Conservation (phyloP, 2,888 invertebrate genomes). For the Poecilus cupreus region DNA sequence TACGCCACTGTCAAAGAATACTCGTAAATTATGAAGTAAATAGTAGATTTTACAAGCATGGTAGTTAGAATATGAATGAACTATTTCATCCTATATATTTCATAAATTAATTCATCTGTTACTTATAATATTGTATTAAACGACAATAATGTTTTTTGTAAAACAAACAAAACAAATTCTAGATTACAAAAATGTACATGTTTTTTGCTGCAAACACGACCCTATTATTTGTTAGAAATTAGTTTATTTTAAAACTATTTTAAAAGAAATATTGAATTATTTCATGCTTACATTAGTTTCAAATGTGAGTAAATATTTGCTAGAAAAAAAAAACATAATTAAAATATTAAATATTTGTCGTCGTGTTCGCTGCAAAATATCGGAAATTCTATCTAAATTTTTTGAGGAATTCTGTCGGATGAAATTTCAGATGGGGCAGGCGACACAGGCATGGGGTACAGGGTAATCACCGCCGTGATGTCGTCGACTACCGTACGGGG, state of each 20-base stretch:
- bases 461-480: constrained; percentile 77
- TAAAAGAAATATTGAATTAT: no score
- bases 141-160: not conserved
- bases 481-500: constrained; percentile 87
- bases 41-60: constrained; percentile 58
- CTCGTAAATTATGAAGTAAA: not conserved
- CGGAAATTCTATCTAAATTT: not conserved
- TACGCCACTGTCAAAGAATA: not conserved
- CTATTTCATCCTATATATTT: not conserved
- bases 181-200: not conserved
- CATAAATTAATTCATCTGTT: not conserved
- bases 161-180: not conserved
- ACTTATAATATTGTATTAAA: not conserved
- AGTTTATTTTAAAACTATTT: no score
- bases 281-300: no score
- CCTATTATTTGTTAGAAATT: no score
- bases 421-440: constrained; percentile 85
- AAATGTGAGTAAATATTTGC: no score
- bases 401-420: not conserved
- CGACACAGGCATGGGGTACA: constrained; percentile 78
- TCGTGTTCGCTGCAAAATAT: not conserved
- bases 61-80: constrained; percentile 46
- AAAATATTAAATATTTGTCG: not conserved
- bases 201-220: not conserved
- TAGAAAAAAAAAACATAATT: not conserved